Evolutionary conservation across 2,797 vertebrate genomes (phyloP), one percentile per base, ranked within the genome.

Genomic region (Labroides dimidiatus): DNA sequence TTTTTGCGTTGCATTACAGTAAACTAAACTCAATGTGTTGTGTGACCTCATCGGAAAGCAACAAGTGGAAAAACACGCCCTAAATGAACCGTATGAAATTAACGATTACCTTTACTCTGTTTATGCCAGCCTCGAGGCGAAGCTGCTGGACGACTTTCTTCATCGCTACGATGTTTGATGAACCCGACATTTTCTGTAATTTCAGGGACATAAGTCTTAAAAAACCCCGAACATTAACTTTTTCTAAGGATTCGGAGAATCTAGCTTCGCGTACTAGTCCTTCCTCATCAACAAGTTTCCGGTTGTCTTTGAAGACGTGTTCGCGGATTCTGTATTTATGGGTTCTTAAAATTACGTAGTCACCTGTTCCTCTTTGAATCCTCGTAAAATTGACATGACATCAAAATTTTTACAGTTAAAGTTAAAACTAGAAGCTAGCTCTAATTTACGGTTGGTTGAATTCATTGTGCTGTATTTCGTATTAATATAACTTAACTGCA

Each of bases 101-200:
- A 19, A 36, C 52, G 4, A 17, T 65, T 87, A 97, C 97, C 95
- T 99, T 99, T 19, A 98, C 95, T 88, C 96, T 92, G 87, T 95
- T 94, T 17, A 99, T 92, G 19, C 94, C 94, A 20, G 96, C 96
- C 85, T 99, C 96, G 14, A 96, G 92, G 27, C 96, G 95, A 58
- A 98, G 79, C 90, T 98, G 97, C 20, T 97, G 95, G 54, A 98
- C 96, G 37, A 96, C 84, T 61, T 98, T 98, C 93, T 95, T 96
- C 96, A 98, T 96, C 9, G 95, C 91, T 30, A 90, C 89, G 62
- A 96, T 92, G 89, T 92, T 98, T 57, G 96, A 95, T 19, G 95
- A 92, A 6, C 94, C 93, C 51, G 97, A 98, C 97, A 98, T 98
- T 43, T 4, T 73, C 33, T 3, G 2, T 57, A 14, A 21, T 14